Base-by-base conservation (phyloP, 2,888 invertebrate species). In the Sclerodermus sp. region DNA sequence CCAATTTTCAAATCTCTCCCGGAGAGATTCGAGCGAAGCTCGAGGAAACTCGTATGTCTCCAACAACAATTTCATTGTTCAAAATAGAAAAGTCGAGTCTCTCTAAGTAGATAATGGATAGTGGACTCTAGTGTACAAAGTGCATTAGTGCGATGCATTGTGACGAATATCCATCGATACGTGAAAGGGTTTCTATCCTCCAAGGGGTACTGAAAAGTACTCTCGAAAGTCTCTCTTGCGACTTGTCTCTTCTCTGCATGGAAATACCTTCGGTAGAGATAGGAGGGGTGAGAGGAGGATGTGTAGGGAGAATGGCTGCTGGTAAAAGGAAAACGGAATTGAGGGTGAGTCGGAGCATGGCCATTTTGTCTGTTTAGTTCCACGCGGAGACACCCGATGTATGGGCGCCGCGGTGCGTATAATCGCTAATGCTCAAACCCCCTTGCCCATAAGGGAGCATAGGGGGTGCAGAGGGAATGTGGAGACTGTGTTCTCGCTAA, bases 341-440 rank as follows among this genome's bases (percentile, higher is more conserved):
- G 65, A 67, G 70, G 67, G 67, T 71, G 70, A 70, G 67, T 57
- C 64, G 60, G 60, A 70, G 71, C 68, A 63, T 73, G 65, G 75
- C 73, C 74, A 76, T 76, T 76, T 74, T 74, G 74, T 69, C 73
- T 66, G 71, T 68, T 76, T 74, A 76, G 66, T 76, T 76, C 76
- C 74, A 70, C 68, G 57, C 67, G 73, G 73, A 66, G 68, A 67
- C 66, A 71, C 67, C 55, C 69, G 69, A 64, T 76, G 70, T 74
- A 76, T 73, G 70, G 73, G 51, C 51, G 65, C 72, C 65, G 47
- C 70, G 68, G 70, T 61, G 69, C 76, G 74, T 75, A 72, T 76
- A 76, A 76, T 76, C 75, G 76, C 74, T 76, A 76, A 76, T 76
- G 70, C 67, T 63, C 58, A 71, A 64, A 66, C 64, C 67, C 67